Conservation (phyloP, 2,113 vertebrate species). For the Sander lucioperca region DNA sequence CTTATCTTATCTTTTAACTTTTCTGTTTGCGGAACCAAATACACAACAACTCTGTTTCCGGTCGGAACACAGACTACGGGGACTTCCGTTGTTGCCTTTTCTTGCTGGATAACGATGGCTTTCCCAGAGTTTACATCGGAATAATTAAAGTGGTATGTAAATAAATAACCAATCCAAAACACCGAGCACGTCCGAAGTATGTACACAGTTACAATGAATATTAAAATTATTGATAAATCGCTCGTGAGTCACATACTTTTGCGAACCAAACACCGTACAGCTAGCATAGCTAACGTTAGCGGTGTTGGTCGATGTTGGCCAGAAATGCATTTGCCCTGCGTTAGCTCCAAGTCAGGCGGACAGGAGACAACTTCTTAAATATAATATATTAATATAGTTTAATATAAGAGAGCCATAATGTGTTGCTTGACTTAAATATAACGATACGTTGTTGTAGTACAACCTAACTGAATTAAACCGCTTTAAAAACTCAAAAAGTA, state of each 20-base stretch:
- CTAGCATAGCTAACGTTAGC: background rate
- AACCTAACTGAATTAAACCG: background rate
- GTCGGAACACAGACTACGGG: conserved; percentile 6
- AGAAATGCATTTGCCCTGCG: conserved; percentile 63
- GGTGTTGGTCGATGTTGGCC: conserved; percentile 54
- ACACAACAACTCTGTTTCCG: background rate
- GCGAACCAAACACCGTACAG: background rate
- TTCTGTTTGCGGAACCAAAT: conserved; percentile 42
- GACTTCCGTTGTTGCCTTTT: conserved; percentile 5
- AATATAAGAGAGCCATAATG: background rate
- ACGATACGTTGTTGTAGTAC: background rate
- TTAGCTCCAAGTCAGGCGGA: background rate
- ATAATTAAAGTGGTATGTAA: background rate
- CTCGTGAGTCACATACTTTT: too few relatives aligned
- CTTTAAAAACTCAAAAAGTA: background rate
- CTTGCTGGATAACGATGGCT: conserved; percentile 54
- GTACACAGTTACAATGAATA: background rate
- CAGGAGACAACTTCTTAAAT: background rate
- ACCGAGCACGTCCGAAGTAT: background rate
- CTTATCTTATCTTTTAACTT: too few relatives aligned
- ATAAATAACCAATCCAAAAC: background rate
- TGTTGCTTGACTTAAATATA: background rate
- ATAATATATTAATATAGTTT: background rate
- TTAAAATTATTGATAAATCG: background rate
- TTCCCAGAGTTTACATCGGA: conserved; percentile 60